These are phyloP conservation scores for Platanista minor DNA, from an alignment of 2,113 vertebrate species.

Conservation along the genomic window DNA sequence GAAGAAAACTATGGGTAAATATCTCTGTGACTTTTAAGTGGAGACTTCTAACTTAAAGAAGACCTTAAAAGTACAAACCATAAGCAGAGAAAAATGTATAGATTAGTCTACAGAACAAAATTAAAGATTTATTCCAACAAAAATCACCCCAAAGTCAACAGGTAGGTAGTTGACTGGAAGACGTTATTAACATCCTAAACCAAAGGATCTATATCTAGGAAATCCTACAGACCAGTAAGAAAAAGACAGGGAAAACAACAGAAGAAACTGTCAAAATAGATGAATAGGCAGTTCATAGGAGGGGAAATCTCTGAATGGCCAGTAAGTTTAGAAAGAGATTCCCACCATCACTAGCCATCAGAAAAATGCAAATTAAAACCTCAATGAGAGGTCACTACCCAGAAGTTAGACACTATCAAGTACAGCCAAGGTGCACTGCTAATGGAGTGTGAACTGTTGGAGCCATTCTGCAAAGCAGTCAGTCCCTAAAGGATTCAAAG, in stretches of 20 bases:
- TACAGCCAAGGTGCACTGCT: background rate
- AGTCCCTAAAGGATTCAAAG: background rate
- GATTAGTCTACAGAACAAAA: background rate
- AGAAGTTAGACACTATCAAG: background rate
- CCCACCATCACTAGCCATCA: background rate
- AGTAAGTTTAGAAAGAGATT: background rate
- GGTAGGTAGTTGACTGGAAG: background rate
- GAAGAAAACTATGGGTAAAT: background rate
- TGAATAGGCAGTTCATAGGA: background rate
- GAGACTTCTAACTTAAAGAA: background rate
- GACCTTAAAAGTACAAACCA: background rate
- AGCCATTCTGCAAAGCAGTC: background rate
- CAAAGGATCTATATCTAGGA: background rate
- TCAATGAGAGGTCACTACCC: background rate
- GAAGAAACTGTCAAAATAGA: background rate
- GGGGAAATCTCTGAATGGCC: background rate
- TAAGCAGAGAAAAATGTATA: background rate
- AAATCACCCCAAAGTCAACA: background rate
- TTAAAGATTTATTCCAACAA: background rate
- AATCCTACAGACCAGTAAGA: background rate
- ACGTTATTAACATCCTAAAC: background rate
- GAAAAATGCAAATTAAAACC: background rate
- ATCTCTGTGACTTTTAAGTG: background rate
- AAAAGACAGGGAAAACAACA: background rate
- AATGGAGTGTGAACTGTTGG: too few relatives aligned